These are phyloP conservation scores for Limnephilus lunatus DNA, from an alignment of 2,888 invertebrate genomes.

Conservation along the genomic window DNA sequence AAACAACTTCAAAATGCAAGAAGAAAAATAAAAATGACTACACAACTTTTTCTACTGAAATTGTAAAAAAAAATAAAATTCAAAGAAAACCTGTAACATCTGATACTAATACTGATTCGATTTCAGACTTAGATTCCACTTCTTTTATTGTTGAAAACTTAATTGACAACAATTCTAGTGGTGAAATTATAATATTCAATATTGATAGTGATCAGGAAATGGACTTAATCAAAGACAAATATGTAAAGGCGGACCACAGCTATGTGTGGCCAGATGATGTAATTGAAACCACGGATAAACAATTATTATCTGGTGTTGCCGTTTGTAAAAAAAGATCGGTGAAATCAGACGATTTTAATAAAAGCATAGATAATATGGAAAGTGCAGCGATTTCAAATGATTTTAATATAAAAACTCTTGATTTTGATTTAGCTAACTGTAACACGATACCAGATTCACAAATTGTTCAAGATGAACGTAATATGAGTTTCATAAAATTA, in stretches of 20 bases:
- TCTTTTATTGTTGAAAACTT: not conserved
- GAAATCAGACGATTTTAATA: not conserved
- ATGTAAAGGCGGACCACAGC: slow-evolving; percentile 20
- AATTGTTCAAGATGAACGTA: not conserved
- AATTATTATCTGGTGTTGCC: not conserved
- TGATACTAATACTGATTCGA: not conserved
- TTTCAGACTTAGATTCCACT: not conserved
- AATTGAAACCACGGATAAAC: not conserved
- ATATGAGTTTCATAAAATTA: not conserved
- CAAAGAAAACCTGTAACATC: not conserved
- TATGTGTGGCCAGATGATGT: not conserved
- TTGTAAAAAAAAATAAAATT: not conserved
- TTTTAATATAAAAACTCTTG: not conserved
- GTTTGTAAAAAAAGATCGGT: not conserved
- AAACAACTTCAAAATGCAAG: not conserved
- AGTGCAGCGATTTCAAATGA: not conserved
- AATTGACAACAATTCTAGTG: not conserved
- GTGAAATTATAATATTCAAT: slow-evolving; percentile 4
- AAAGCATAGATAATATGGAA: not conserved
- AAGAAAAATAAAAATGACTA: not conserved
- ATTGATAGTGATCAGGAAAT: not conserved
- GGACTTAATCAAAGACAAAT: slow-evolving; percentile 17
- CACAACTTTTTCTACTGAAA: not conserved
- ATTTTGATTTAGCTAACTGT: not conserved
- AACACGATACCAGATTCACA: not conserved